Evolutionary conservation across 2,797 vertebrate species (phyloP), one percentile per base, ranked within the genome.

Genomic region (Gadopsis marmoratus): DNA sequence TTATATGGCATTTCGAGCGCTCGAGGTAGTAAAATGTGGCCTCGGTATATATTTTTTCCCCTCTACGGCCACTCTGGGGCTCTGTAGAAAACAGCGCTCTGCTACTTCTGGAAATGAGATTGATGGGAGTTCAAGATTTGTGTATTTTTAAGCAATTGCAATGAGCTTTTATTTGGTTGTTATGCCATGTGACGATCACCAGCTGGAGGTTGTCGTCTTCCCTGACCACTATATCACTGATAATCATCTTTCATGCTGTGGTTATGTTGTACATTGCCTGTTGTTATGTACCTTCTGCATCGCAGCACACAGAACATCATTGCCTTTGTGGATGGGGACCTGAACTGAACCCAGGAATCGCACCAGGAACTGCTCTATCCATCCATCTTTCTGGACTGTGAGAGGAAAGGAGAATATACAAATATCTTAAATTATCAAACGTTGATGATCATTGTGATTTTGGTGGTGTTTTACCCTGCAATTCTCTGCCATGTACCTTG

Each of bases 321-420:
- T 98, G 80, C 98, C 98, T 87, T 97, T 97, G 90, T 98, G 97
- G 83, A 96, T 96, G 0, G 98, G 98, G 3, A 99, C 98, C 91
- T 97, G 97, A 90, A 99, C 98, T 0, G 98, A 99, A 82, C 98
- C 98, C 84, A 99, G 94, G 90, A 99, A 99, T 84, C 96, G 96
- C 21, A 97, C 96, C 5, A 96, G 91, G 82, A 99, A 99, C 72
- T 94, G 91, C 10, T 99, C 97, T 10, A 95, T 86, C 95, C 96
- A 97, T 65, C 91, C 90, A 45, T 90, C 88, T 70, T 86, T 91
- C 17, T 84, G 88, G 56, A 78, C 94, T 94, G 79, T 23, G 29
- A 74, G 43, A n/a, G 56, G 5, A 47, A 70, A 74, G 9, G 4
- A 63, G 19, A 68, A 59, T 19, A 35, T 12, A 71, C 5, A 13